Conservation (phyloP, 2,797 vertebrate genomes). For the Cuniculus paca region DNA sequence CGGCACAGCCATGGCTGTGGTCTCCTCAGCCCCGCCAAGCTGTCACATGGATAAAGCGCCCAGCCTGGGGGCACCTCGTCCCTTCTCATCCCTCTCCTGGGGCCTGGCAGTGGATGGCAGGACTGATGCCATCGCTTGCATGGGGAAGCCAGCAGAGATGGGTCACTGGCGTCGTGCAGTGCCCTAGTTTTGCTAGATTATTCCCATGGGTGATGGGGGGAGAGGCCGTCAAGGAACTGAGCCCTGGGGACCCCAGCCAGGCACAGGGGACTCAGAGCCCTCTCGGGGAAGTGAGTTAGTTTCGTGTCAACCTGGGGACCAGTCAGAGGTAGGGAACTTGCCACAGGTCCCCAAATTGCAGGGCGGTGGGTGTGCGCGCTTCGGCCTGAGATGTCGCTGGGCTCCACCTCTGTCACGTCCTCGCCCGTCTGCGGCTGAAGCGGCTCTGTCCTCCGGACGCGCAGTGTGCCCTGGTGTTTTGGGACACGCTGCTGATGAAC, state of each 20-base stretch:
- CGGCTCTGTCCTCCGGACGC: fast-evolving
- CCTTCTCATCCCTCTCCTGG: slow-evolving; percentile 5
- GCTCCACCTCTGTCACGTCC: background rate
- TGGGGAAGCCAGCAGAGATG: background rate
- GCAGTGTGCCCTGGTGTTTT: fast-evolving
- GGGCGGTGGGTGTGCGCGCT: fast-evolving
- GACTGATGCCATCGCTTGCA: slow-evolving; percentile 50
- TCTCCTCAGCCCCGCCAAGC: fast-evolving
- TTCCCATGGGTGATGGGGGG: background rate
- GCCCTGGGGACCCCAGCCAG: background rate
- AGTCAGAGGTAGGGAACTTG: background rate
- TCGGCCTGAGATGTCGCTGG: background rate
- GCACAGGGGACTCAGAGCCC: background rate
- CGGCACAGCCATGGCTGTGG: fast-evolving
- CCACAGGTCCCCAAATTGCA: background rate
- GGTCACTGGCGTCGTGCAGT: background rate
- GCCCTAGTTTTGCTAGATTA: slow-evolving; percentile 40
- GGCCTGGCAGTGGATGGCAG: slow-evolving; percentile 66
- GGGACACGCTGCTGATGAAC: background rate
- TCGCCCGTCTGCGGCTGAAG: background rate
- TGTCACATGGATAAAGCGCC: background rate
- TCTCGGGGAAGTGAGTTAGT: fast-evolving
- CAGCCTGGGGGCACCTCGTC: slow-evolving; percentile 29
- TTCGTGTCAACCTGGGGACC: background rate
- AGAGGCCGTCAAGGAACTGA: background rate